These are phyloP conservation scores for Eclectus roratus DNA, from an alignment of 2,113 vertebrate species.

Conservation along the genomic window DNA sequence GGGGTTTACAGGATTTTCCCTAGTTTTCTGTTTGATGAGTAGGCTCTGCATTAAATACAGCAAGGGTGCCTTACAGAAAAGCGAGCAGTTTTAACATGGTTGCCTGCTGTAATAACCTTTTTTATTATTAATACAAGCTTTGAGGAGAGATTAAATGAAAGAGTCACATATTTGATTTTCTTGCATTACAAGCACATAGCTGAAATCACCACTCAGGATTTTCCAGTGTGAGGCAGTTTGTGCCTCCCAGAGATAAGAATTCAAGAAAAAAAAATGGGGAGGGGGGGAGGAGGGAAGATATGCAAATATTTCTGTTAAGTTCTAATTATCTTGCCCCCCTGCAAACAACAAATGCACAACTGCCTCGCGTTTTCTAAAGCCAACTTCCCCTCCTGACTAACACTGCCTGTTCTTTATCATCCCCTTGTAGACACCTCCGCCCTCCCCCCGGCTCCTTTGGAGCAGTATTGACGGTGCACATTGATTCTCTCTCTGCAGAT, in stretches of 20 bases:
- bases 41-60: slow-evolving; percentile 17
- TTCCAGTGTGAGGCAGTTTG: slow-evolving; percentile 40
- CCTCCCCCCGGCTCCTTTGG: slow-evolving; percentile 20
- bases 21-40: slow-evolving; percentile 17
- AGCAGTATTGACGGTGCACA: slow-evolving; percentile 48
- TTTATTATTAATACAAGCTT: slow-evolving; percentile 57
- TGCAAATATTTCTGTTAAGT: slow-evolving; percentile 14
- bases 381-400: slow-evolving; percentile 47
- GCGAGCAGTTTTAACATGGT: slow-evolving; percentile 57
- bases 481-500: slow-evolving; percentile 53
- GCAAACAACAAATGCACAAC: slow-evolving; percentile 29
- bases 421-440: slow-evolving; percentile 21
- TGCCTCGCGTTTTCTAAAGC: neutral
- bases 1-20: slow-evolving; percentile 28
- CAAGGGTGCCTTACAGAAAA: slow-evolving; percentile 24
- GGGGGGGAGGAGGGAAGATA: neutral
- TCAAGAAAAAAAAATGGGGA: neutral
- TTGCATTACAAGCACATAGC: slow-evolving; percentile 50
- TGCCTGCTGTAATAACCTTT: slow-evolving; percentile 60
- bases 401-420: slow-evolving; percentile 43
- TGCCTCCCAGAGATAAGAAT: slow-evolving; percentile 40
- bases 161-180: slow-evolving; percentile 53
- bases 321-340: neutral
- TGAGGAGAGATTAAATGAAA: slow-evolving; percentile 52
- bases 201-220: slow-evolving; percentile 56